Conservation (phyloP, 2,888 invertebrate genomes). For the Diachrysia chrysitis region DNA sequence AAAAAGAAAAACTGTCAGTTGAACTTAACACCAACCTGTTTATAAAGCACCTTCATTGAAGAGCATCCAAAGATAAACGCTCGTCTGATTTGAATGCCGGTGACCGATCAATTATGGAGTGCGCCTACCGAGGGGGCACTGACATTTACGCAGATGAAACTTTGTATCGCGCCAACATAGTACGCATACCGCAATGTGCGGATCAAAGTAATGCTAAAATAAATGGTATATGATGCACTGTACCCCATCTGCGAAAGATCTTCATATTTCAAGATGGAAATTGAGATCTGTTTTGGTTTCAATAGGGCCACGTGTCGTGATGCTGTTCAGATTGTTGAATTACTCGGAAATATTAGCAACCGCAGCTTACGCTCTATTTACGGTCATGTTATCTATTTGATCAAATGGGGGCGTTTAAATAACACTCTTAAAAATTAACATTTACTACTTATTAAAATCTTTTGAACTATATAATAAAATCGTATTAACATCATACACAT, state of each 20-base stretch:
- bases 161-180: conserved; percentile 74
- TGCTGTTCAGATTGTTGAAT: neutral
- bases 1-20: neutral
- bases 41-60: conserved; percentile 58
- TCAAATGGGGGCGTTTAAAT: too few species aligned
- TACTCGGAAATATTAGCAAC: neutral
- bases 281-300: conserved; percentile 1
- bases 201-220: conserved; percentile 72
- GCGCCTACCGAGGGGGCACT: conserved; percentile 70
- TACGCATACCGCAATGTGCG: conserved; percentile 69
- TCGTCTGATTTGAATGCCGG: conserved; percentile 76
- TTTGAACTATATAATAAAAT: too few species aligned
- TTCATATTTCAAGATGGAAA: conserved; percentile 13
- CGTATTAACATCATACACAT: too few species aligned
- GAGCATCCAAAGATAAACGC: conserved; percentile 71
- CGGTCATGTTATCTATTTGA: too few species aligned
- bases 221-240: conserved; percentile 54
- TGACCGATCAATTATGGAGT: conserved; percentile 80
- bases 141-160: conserved; percentile 81
- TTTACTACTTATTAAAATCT: too few species aligned
- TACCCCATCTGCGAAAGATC: conserved; percentile 12
- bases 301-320: neutral
- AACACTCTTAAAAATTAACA: too few species aligned
- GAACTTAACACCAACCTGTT: conserved; percentile 42
- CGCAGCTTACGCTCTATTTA: too few species aligned